Evolutionary conservation across 2,888 invertebrate genomes (phyloP), one percentile per base, ranked within the genome.

Genomic region (Parelbella ahira): DNA sequence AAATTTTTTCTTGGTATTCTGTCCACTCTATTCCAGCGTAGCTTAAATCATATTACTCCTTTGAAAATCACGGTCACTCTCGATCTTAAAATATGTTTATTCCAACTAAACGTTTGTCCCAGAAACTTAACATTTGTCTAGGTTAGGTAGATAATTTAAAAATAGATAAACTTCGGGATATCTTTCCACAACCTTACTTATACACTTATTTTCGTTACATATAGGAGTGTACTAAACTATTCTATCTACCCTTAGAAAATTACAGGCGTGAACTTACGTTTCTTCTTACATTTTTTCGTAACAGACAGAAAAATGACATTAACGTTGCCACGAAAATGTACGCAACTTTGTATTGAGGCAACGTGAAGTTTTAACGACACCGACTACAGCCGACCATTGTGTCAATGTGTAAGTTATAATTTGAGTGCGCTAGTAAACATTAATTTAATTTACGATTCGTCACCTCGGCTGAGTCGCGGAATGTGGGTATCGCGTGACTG

Each of bases 361-460:
- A 27, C 10, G 38, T 28, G 25, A 48, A 47, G 24, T 47, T 49
- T 47, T 44, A 50, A 50, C 38, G 44, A 45, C 45, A 47, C 43
- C 39, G 36, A 28, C 41, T 41, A 48, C 39, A 47, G 47, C 45
- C 47, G 38, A 38, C 42, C 27, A 38, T 50, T 49, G 38, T 47
- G 45, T 32, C 45, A 48, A 54, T 64, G 67, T 62, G 67, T 62
- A 58, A 55, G 60, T 68, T 68, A 65, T 73, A 69, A 75, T 73
- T 67, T 65, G 63, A 63, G 59, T 56, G 67, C 63, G 63, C 58
- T 63, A 61, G 68, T 71, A 64, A 72, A 75, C 77, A 78, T 80
- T 78, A 80, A 79, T 81, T 80, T 70, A 68, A 80, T 79, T 80
- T 70, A 71, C 76, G 71, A 80, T 82, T 81, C 81, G 80, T 82